Percentiles rank a stretch among this genome's conserved stretches.
phyloP scores from a whole-genome alignment of 2,797 vertebrate species.

The Tragopan temminckii region DNA sequence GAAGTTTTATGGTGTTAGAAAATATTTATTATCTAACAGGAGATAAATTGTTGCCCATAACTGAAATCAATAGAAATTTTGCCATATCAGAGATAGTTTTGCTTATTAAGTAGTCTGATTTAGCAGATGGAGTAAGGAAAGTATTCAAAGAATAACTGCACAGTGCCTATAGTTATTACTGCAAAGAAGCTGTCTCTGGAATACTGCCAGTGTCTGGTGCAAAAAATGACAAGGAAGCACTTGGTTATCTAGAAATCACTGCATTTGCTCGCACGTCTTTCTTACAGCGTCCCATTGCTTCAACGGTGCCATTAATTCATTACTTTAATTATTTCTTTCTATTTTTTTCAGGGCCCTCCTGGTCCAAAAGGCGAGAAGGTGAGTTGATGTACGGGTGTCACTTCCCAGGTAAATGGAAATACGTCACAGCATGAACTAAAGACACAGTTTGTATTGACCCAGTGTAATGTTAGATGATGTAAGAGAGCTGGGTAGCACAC shows the following conservation, averaged over 20 bases:
- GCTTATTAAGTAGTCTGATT: not conserved
- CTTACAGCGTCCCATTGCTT: not conserved
- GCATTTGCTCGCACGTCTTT: not conserved
- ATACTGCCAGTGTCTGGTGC: not conserved
- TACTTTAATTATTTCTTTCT: constrained; percentile 15
- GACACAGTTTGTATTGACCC: constrained; percentile 54
- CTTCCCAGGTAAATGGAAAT: constrained; percentile 43
- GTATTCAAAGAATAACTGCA: not conserved
- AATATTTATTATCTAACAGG: not conserved
- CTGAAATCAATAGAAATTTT: not conserved
- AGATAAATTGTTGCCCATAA: not conserved
- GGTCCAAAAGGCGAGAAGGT: constrained; percentile 98
- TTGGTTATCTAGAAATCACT: not conserved
- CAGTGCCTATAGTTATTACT: not conserved
- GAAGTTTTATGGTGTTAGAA: constrained; percentile 1
- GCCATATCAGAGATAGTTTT: constrained; percentile 12
- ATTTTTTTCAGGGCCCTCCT: constrained; percentile 88
- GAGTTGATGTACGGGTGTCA: constrained; percentile 70
- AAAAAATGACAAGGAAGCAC: not conserved
- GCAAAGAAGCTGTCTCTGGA: not conserved
- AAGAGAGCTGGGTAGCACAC: constrained; percentile 70
- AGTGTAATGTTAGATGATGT: constrained; percentile 70
- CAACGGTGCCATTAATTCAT: not conserved
- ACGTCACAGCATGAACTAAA: constrained; percentile 63
- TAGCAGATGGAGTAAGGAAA: not conserved